phyloP scores from a whole-genome alignment of 2,113 vertebrate genomes.

The Heptranchias perlo region DNA sequence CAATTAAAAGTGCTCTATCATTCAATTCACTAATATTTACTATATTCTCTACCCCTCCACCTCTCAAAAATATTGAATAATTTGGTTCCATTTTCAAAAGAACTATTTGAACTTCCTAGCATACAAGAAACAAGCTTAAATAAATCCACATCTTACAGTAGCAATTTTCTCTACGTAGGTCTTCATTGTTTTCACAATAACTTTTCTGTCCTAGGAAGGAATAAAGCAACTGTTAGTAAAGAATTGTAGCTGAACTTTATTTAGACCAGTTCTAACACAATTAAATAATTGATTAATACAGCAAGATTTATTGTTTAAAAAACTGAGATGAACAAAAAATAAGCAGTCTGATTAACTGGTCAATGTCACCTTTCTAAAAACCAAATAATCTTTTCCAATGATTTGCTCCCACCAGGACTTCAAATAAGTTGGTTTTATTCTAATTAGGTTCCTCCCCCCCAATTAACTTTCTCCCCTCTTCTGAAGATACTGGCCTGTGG shows the following conservation, averaged over 20 bases:
- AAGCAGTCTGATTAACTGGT: neutral
- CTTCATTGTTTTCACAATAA: conserved; percentile 97
- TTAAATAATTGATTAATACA: conserved; percentile 36
- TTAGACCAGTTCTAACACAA: neutral
- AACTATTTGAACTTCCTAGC: neutral
- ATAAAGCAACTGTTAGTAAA: conserved; percentile 34
- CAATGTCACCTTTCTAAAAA: neutral
- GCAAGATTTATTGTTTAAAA: neutral
- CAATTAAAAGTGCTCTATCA: neutral
- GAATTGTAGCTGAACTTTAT: conserved; percentile 1
- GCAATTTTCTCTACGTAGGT: conserved; percentile 85
- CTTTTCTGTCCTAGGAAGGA: conserved; percentile 81
- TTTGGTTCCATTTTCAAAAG: neutral
- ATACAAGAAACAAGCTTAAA: neutral
- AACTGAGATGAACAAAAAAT: neutral
- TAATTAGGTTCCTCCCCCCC: too few species aligned
- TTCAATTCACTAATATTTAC: neutral
- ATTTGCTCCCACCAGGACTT: neutral
- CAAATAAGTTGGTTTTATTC: neutral
- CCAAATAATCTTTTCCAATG: neutral
- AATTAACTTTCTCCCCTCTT: neutral
- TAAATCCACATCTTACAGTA: conserved; percentile 64
- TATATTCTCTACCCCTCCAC: neutral
- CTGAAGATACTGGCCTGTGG: neutral
- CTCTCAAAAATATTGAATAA: neutral